phyloP scores from a whole-genome alignment of 2,113 vertebrate species.

The Vombatus ursinus region DNA sequence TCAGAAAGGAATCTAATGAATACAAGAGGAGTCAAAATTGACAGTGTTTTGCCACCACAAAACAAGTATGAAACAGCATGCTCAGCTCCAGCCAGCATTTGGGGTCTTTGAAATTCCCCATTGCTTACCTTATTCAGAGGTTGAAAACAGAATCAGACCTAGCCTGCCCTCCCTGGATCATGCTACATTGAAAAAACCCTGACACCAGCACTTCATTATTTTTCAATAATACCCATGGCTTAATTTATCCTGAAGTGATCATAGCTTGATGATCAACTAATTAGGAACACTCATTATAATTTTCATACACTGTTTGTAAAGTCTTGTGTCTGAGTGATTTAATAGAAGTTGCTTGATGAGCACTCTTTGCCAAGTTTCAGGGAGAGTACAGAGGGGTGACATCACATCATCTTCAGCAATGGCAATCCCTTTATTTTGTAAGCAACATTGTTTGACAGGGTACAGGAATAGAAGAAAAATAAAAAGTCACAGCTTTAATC shows the following conservation, averaged over 20 bases:
- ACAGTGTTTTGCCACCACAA: conserved; percentile 37
- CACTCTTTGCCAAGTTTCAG: conserved; percentile 49
- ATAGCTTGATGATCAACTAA: conserved; percentile 85
- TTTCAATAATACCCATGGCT: conserved; percentile 81
- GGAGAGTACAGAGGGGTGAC: background rate
- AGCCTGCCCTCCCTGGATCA: conserved; percentile 67
- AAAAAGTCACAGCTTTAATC: conserved; percentile 36
- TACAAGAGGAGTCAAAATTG: conserved; percentile 61
- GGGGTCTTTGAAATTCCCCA: conserved; percentile 58
- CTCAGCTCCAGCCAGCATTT: conserved; percentile 53
- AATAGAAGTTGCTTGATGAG: conserved; percentile 79
- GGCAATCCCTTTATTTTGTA: conserved; percentile 55
- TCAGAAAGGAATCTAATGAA: conserved; percentile 69
- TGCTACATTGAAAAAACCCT: conserved; percentile 40
- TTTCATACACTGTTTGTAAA: conserved; percentile 86
- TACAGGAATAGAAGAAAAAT: conserved; percentile 41
- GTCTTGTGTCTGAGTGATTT: conserved; percentile 84
- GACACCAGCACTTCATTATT: conserved; percentile 77
- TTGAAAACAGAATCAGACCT: conserved; percentile 63
- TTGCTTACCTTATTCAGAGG: conserved; percentile 64
- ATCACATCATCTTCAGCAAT: background rate
- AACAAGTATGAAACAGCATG: conserved; percentile 36
- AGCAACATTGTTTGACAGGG: conserved; percentile 20
- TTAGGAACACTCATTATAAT: conserved; percentile 85
- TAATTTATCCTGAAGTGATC: conserved; percentile 87